phyloP scores from a whole-genome alignment of 1,140 invertebrate genomes.

The Bacillus rossius region DNA sequence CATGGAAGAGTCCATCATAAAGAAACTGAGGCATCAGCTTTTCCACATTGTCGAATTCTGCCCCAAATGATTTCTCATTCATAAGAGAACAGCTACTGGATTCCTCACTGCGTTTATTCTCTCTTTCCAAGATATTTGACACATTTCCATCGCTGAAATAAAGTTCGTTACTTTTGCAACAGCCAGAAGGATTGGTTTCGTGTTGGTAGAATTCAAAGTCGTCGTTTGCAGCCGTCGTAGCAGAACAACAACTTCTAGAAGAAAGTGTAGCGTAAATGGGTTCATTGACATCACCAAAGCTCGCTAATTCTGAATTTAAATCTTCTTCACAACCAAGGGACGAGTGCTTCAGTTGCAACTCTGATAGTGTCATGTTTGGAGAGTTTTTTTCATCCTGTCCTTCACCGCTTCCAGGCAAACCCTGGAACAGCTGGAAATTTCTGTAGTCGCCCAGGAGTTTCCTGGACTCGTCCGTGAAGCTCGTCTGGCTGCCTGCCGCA shows the following conservation, averaged over 20 bases:
- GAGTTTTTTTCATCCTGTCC: too few species aligned
- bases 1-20: neutral
- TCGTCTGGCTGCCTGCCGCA: too few species aligned
- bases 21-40: neutral
- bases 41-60: neutral
- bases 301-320: slow-evolving; percentile 1
- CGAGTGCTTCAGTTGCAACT: neutral
- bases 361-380: neutral
- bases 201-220: slow-evolving; percentile 58
- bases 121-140: neutral
- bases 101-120: neutral
- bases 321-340: neutral
- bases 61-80: neutral
- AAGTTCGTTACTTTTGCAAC: slow-evolving; percentile 29
- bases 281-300: slow-evolving; percentile 34
- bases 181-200: slow-evolving; percentile 7
- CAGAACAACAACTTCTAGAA: slow-evolving; percentile 49
- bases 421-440: too few species aligned
- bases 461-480: too few species aligned
- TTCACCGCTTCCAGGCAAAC: too few species aligned
- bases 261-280: slow-evolving; percentile 50
- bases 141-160: neutral
- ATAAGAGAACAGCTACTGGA: too few species aligned
- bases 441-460: too few species aligned
- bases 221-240: slow-evolving; percentile 58